These are phyloP conservation scores for Xiphorhynchus elegans DNA, from an alignment of 2,113 vertebrate species.

Conservation along the genomic window DNA sequence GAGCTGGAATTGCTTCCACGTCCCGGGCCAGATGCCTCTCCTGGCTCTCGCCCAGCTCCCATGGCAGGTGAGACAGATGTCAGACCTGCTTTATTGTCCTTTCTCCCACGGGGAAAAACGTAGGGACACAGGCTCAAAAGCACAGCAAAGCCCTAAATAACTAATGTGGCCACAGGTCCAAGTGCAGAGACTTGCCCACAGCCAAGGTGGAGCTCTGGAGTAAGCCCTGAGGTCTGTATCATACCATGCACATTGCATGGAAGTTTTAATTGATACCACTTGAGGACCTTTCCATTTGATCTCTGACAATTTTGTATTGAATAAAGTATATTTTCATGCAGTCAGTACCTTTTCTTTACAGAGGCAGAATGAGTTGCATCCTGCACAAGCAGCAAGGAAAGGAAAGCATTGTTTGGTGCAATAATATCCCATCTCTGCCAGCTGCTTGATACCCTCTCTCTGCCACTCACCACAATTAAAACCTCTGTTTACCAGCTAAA, in stretches of 20 bases:
- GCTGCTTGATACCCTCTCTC: not conserved
- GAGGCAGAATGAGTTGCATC: not conserved
- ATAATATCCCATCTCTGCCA: not conserved
- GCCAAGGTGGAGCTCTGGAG: not conserved
- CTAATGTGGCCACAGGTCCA: fast-evolving
- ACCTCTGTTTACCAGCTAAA: not conserved
- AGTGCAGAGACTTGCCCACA: not conserved
- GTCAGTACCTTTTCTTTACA: not conserved
- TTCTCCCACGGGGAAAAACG: not conserved
- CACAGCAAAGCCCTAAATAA: not conserved
- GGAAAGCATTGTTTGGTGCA: not conserved
- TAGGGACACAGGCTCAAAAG: not conserved
- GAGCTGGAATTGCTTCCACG: conserved; percentile 2
- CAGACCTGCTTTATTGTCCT: not conserved
- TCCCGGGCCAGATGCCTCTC: not conserved
- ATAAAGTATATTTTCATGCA: not conserved
- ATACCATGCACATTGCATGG: fast-evolving
- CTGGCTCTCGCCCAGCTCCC: conserved; percentile 5
- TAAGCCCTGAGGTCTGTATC: not conserved
- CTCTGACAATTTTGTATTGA: not conserved
- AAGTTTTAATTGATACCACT: not conserved
- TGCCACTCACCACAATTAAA: not conserved
- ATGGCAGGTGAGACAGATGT: conserved; percentile 27
- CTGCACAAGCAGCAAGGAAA: not conserved
- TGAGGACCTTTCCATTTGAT: not conserved